Percentiles rank a stretch among this genome's conserved stretches.
phyloP scores from a whole-genome alignment of 2,888 invertebrate genomes.

The Mechanitis messenoides region DNA sequence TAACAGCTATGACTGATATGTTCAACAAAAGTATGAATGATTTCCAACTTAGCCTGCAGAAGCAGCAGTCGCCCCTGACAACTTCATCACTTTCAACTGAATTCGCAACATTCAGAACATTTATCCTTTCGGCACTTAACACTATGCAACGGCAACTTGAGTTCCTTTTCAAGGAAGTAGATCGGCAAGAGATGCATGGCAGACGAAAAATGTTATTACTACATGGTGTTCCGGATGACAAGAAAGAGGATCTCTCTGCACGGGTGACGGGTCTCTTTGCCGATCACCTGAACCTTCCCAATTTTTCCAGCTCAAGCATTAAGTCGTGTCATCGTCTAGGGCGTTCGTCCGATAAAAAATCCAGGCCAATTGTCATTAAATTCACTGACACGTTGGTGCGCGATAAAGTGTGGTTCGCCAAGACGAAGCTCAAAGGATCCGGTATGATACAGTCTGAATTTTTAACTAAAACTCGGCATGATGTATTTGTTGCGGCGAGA shows the following conservation, averaged over 20 bases:
- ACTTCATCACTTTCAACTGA: slow-evolving; percentile 4
- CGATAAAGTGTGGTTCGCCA: no score
- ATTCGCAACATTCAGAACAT: background rate
- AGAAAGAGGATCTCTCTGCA: background rate
- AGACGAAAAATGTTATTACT: slow-evolving; percentile 7
- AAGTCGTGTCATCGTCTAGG: no score
- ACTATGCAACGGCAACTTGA: slow-evolving; percentile 8
- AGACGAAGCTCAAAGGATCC: no score
- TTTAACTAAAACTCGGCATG: no score
- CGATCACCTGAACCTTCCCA: no score
- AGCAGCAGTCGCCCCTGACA: background rate
- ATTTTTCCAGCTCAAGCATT: no score
- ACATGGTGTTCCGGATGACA: slow-evolving; percentile 3
- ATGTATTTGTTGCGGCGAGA: no score
- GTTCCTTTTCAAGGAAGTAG: slow-evolving; percentile 7
- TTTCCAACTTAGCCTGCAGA: slow-evolving; percentile 6
- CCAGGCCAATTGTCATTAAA: no score
- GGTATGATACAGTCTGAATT: no score
- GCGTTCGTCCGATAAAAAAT: no score
- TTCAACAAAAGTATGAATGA: slow-evolving; percentile 7
- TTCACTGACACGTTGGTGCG: no score
- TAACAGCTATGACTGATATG: slow-evolving; percentile 1
- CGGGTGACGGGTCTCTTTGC: no score
- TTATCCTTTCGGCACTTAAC: slow-evolving; percentile 1
- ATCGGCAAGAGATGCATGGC: slow-evolving; percentile 4